phyloP scores from a whole-genome alignment of 2,888 invertebrate species.

The Gnatocerus cornutus region DNA sequence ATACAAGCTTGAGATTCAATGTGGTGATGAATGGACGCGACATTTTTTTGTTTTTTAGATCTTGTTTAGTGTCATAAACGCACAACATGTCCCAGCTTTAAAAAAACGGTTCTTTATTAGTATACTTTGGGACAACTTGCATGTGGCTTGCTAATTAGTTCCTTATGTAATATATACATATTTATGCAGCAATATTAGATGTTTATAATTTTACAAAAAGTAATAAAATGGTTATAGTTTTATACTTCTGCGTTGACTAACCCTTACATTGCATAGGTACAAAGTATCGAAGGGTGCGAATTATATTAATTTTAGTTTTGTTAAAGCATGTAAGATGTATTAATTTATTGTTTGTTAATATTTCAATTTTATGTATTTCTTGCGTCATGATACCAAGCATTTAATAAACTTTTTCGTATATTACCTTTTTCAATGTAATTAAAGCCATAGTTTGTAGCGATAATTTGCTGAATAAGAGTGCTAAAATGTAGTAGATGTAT shows the following conservation, averaged over 20 bases:
- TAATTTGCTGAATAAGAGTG: constrained; percentile 26
- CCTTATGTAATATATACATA: constrained; percentile 43
- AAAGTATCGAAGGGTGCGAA: constrained; percentile 27
- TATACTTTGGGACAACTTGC: constrained; percentile 26
- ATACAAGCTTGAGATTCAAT: too few relatives aligned
- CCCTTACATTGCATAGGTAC: constrained; percentile 19
- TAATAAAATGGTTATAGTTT: constrained; percentile 32
- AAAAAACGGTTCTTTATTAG: constrained; percentile 5
- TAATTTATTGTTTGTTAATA: constrained; percentile 31
- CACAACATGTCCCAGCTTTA: constrained; percentile 31
- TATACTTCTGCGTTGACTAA: constrained; percentile 11
- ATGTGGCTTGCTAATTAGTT: constrained; percentile 39
- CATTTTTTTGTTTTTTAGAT: constrained; percentile 25
- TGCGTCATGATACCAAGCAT: constrained; percentile 28
- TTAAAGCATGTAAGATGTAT: constrained; percentile 26
- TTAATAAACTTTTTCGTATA: constrained; percentile 39
- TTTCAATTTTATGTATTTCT: constrained; percentile 5
- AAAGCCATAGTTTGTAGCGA: constrained; percentile 2
- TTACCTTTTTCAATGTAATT: constrained; percentile 7
- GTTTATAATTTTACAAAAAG: constrained; percentile 28
- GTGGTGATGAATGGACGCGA: neutral
- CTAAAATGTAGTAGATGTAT: constrained; percentile 7
- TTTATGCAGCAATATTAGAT: constrained; percentile 37
- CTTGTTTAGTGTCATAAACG: constrained; percentile 41
- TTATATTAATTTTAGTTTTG: constrained; percentile 20